Conservation (phyloP, 2,888 invertebrate species). For the Tiphia femorata region DNA sequence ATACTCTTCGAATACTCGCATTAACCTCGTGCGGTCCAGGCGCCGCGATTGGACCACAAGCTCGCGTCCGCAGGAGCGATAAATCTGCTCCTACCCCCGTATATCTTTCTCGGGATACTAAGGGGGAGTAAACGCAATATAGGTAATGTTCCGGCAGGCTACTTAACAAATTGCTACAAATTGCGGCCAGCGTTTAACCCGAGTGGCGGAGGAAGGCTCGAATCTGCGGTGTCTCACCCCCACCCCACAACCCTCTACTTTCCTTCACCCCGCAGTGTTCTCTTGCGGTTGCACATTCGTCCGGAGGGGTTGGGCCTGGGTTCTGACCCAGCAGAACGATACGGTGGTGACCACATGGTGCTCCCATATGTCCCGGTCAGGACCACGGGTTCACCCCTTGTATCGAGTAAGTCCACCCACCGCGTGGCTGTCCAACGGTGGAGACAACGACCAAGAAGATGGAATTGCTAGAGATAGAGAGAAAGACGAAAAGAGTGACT, state of each 20-base stretch:
- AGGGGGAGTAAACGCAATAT: conserved; percentile 61
- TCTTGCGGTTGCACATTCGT: conserved; percentile 22
- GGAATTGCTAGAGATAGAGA: conserved; percentile 21
- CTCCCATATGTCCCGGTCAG: conserved; percentile 65
- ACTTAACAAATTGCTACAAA: conserved; percentile 70
- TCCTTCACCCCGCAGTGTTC: no score
- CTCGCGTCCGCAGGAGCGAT: conserved; percentile 39
- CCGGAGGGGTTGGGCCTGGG: conserved; percentile 38
- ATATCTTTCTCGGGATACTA: conserved; percentile 50
- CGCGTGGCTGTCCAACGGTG: conserved; percentile 2
- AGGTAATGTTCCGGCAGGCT: conserved; percentile 67
- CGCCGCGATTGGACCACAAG: no score
- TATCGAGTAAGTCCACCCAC: conserved; percentile 16
- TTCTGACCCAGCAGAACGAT: conserved; percentile 42
- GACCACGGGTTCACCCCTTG: conserved; percentile 21
- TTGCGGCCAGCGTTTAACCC: conserved; percentile 65
- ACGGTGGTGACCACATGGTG: conserved; percentile 65
- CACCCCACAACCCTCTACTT: no score
- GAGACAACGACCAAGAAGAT: conserved; percentile 28
- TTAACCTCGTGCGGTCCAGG: no score
- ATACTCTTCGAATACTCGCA: no score
- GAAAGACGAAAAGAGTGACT: not conserved
- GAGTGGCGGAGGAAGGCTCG: conserved; percentile 8
- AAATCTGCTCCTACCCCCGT: conserved; percentile 59
- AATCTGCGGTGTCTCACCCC: conserved; percentile 24